Base-by-base conservation (phyloP, 2,797 vertebrate species). In the Eutrigla gurnardus region DNA sequence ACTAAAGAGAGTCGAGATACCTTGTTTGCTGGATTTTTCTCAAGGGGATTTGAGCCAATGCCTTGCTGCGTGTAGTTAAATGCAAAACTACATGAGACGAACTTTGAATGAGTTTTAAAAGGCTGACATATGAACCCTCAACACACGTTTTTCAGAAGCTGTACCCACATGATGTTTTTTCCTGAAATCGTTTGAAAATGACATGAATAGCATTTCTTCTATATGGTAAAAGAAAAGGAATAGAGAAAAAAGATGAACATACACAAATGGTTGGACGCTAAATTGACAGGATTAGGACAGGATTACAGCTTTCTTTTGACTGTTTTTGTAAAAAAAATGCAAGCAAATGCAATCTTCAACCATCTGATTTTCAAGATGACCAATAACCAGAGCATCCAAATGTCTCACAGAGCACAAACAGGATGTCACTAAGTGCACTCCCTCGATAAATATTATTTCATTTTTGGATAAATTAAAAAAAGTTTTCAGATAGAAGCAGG, bases 11-110 rank as follows among this genome's bases (percentile, higher is more conserved):
- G 45, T 37, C 6, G 5, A 40, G 36, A 68, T 71, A 49, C 36
- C 68, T 83, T 79, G 53, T 63, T 75, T 68, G 62, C 47, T 58
- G 18, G 33, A 25, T 35, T 76, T 63, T 68, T 47, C 50, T 61
- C 18, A 39, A 36, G 57, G 17, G 39, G n/a, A 3, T 80, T 74
- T 70, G 55, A 73, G 40, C 68, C 65, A 81, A 79, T 67, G 10
- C 63, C 67, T 72, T 73, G 8, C 36, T 2, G 46, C 40, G 60
- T 71, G 39, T 36, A 36, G 13, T 35, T 53, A 18, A 61, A 73
- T 78, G 25, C 5, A 17, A 57, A 67, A 11, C 17, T 72, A 14
- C 37, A 15, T 45, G 62, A 65, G 36, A 7, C 37, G 42, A 72
- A 57, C 25, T 52, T 42, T 69, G 33, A 73, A 65, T 36, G 3